These are phyloP conservation scores for Indicator indicator DNA, from an alignment of 2,113 vertebrate species.

Conservation along the genomic window DNA sequence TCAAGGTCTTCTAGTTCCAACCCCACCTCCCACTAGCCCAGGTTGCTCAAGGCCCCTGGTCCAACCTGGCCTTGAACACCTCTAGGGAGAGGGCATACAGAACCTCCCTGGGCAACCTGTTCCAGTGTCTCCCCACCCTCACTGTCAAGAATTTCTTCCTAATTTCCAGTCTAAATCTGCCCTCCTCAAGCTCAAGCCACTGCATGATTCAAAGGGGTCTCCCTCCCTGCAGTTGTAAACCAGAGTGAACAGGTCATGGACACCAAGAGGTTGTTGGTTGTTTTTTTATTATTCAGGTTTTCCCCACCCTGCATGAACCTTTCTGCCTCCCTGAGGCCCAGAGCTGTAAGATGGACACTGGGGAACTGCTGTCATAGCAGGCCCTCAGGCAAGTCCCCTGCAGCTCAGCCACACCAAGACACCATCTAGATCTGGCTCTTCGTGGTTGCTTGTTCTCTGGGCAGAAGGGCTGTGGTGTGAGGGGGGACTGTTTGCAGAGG, in stretches of 20 bases:
- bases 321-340: neutral
- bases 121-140: no score
- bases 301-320: neutral
- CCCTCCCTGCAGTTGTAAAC: neutral
- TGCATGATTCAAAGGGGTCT: neutral
- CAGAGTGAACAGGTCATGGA: neutral
- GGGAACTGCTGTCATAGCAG: neutral
- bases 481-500: no score
- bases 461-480: no score
- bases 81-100: no score
- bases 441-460: neutral
- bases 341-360: neutral
- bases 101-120: no score
- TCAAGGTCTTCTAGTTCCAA: no score
- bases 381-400: neutral
- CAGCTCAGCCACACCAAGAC: neutral
- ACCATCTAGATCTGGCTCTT: neutral
- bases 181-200: no score
- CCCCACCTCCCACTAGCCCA: no score
- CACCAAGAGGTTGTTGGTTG: fast-evolving
- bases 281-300: neutral
- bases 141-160: no score
- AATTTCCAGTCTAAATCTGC: no score
- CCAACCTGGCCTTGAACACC: no score
- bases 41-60: no score